phyloP scores from a whole-genome alignment of 1,140 invertebrate genomes.

The Charaxes varanes region DNA sequence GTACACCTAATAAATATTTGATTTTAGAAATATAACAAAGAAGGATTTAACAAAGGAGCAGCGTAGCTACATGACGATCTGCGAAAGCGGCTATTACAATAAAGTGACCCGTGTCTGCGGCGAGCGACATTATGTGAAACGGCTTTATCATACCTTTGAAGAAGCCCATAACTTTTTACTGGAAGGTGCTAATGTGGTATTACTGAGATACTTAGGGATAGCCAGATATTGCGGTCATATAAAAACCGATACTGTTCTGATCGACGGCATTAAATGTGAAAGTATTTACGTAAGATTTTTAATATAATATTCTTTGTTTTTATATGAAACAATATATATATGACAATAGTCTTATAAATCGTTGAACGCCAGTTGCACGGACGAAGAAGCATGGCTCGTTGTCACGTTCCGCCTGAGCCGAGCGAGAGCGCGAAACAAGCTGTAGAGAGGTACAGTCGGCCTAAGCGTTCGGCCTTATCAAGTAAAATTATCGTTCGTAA shows the following conservation, averaged over 20 bases:
- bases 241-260: constrained; percentile 72
- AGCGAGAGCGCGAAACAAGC: too few species aligned
- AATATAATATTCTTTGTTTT: too few species aligned
- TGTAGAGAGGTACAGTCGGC: too few species aligned
- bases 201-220: constrained; percentile 76
- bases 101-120: constrained; percentile 60
- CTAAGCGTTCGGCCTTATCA: too few species aligned
- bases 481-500: too few species aligned
- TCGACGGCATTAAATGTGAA: constrained; percentile 74
- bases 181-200: constrained; percentile 77
- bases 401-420: too few species aligned
- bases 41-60: constrained; percentile 53
- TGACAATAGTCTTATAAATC: too few species aligned
- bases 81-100: constrained; percentile 65
- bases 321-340: too few species aligned
- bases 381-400: too few species aligned
- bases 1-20: not conserved
- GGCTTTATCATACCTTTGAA: constrained; percentile 58
- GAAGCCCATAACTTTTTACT: constrained; percentile 68
- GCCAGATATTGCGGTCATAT: constrained; percentile 72
- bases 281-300: constrained; percentile 79
- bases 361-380: too few species aligned
- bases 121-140: constrained; percentile 46
- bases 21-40: constrained; percentile 53
- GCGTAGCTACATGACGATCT: constrained; percentile 67